Base-by-base conservation (phyloP, 2,113 vertebrate species). In the Carassius carassius region DNA sequence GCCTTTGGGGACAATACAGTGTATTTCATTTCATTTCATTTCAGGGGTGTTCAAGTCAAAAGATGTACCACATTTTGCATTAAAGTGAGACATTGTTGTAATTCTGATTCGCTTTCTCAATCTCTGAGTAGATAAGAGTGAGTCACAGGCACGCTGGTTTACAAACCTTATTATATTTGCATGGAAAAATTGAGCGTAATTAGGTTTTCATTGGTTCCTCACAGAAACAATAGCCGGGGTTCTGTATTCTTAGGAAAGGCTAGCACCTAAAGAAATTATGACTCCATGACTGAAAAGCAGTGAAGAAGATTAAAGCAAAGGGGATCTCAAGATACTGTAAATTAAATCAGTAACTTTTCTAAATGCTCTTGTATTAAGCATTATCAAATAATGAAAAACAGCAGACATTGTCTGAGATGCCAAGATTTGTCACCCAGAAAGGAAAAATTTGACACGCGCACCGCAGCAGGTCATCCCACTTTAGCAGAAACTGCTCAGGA, bases 191-290 rank as follows among this genome's bases (percentile, higher is more conserved):
- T 78, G 25, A 35, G 76, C 32, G 51, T 58, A 29, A 32, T 54
- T 54, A 60, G 51, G 32, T 56, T 78, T 78, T 58, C 76, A 10
- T 12, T 56, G 49, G 80, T 56, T 82, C 49, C 80, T 56, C 21
- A 72, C 11, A 69, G 13, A 72, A 69, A 82, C 65, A 82, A 82
- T 72, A 56, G 65, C 80, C 80, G 47, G 80, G 80, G 37, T 72
- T 56, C 47, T 67, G 44, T 17, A 65, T 11, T 29, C 23, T 67
- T 81, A 51, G 65, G 78, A 81, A 81, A 67, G 62, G 9, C 62
- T 10, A 51, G 17, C 23, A 25, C 78, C 60, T 82, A 3, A 56
- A 56, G 13, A 32, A 37, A 58, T 82, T 32, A 69, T 51, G 23
- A 81, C 3, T 49, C 37, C 1, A 23, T 78, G 76, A 82, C 65